Conservation (phyloP, 1,140 invertebrate genomes). For the Sinonovacula constricta region DNA sequence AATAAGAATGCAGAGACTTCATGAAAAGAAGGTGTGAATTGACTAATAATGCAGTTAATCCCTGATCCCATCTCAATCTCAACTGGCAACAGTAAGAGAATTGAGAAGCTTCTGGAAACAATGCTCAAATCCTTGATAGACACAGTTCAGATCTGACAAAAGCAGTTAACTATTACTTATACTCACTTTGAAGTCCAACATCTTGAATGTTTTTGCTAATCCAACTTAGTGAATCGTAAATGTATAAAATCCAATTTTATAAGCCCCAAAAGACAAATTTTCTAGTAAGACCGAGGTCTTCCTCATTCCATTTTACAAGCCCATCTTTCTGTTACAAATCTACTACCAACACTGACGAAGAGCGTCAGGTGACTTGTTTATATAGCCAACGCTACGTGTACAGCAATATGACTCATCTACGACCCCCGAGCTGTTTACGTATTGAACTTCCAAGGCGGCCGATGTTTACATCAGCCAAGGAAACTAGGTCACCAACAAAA, state of each 20-base stretch:
- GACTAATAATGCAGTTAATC: no score
- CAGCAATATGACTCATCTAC: slow-evolving; percentile 26
- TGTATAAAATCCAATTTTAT: no score
- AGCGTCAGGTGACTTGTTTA: slow-evolving; percentile 50
- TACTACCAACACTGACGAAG: slow-evolving; percentile 36
- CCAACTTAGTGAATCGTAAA: not conserved
- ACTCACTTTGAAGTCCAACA: not conserved
- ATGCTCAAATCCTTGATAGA: not conserved
- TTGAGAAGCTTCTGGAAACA: no score
- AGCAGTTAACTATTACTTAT: not conserved
- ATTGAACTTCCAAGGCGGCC: not conserved
- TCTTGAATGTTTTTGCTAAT: not conserved
- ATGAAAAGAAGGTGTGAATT: no score
- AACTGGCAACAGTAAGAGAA: no score
- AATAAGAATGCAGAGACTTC: no score
- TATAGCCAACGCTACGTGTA: slow-evolving; percentile 41
- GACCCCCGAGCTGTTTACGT: slow-evolving; percentile 34
- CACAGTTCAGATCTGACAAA: not conserved
- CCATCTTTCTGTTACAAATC: slow-evolving; percentile 41
- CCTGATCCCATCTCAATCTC: no score
- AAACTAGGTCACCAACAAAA: slow-evolving; percentile 38
- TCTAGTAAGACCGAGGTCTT: slow-evolving; percentile 34
- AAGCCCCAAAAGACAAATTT: no score
- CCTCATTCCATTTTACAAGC: slow-evolving; percentile 33
- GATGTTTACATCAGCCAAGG: slow-evolving; percentile 46